Base-by-base conservation (phyloP, 2,888 invertebrate species). In the Diarsia brunnea region DNA sequence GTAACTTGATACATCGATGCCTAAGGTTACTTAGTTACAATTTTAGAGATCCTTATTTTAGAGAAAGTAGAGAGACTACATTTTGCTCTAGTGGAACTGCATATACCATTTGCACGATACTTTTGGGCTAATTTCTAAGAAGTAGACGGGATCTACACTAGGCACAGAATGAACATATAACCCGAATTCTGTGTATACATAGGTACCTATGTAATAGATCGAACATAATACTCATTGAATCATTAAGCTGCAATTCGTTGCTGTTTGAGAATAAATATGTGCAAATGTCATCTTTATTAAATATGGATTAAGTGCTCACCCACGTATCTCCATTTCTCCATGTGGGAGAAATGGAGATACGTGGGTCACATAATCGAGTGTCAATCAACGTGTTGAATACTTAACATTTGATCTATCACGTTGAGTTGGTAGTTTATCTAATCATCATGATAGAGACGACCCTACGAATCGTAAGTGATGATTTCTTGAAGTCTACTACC, bases 1-100 rank as follows among this genome's bases (percentile, higher is more conserved):
- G 89, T 89, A 89, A 89, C 88, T 86, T 88, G 89, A 91, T 92
- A 90, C 89, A 85, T 81, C 84, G 88, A 86, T 86, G 86, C 82
- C 78, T 78, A 75, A 77, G 27, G 74, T 84, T 84, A 73, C 84
- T 71, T 81, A 75, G 79, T 75, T 73, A 79, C 70, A 79, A 87
- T 79, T 79, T 78, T 78, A 72, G 72, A 82, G 66, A 82, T 84
- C 74, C 85, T 82, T 70, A 49, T 65, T 76, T 72, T 82, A 81
- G 82, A 81, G 82, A 84, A 84, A 84, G 71, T 81, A 31, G 51
- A 84, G 60, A 49, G 38, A 47, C 45, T 58, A 31, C 73, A 47
- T 75, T 55, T 53, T 60, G 24, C 45, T 58, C 51, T 53, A 49
- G 31, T 58, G 27, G 38, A 75, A 24, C 38, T 55, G n/a, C n/a